A percentile compares a stretch with the other conserved stretches of the same genome.
phyloP scores from a whole-genome alignment of 2,113 vertebrate genomes.

The Nettapus auritus region DNA sequence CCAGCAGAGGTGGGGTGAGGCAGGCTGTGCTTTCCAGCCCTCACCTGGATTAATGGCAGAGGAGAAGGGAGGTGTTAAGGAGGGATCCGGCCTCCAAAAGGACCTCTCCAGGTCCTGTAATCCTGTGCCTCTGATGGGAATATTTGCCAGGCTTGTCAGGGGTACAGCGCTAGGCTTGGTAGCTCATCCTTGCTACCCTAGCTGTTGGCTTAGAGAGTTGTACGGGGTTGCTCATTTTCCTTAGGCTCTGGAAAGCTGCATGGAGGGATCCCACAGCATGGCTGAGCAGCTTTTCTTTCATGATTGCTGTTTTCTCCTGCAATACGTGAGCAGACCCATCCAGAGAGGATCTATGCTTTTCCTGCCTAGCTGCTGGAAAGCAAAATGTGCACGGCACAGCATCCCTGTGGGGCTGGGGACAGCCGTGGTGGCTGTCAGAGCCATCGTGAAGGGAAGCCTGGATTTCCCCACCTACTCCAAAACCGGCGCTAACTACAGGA shows the following conservation, averaged over 20 bases:
- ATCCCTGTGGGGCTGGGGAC: neutral
- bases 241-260: neutral
- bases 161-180: neutral
- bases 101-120: neutral
- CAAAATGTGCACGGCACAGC: neutral
- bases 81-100: neutral
- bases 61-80: neutral
- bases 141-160: neutral
- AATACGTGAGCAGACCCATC: neutral
- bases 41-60: neutral
- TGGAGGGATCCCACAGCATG: neutral
- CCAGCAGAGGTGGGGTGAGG: neutral
- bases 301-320: neutral
- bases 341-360: neutral
- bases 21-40: neutral
- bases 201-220: neutral
- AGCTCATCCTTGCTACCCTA: neutral
- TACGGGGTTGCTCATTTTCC: neutral
- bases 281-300: neutral
- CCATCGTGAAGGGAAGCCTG: neutral
- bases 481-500: neutral
- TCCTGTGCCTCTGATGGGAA: neutral
- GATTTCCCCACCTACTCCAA: neutral
- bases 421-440: accelerated
- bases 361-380: neutral